Evolutionary conservation across 2,113 vertebrate species (phyloP), one percentile per base, ranked within the genome.

Genomic region (Planiliza haematocheilus): DNA sequence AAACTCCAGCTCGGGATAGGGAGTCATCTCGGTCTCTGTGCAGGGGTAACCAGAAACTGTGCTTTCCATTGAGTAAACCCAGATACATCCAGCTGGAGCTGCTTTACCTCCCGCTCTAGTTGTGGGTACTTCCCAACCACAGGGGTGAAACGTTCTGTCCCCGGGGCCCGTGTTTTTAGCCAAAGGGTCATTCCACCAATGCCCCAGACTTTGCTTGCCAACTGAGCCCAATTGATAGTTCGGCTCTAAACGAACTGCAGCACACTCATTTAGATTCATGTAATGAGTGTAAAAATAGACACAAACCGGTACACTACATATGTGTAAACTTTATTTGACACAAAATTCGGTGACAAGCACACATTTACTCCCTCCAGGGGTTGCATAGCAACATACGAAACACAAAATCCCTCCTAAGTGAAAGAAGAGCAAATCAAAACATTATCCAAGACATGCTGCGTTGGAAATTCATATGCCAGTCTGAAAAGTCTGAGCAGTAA

Each of bases 261-360:
- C 24, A 30, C 24, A 30, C 24, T 30, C 24, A 30, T 30, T 30
- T 30, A 30, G 24, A 30, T 30, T 30, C 24, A 30, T 30, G 24
- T 30, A 30, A 30, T 5, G 24, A 30, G 5, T 5, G 24, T 5
- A 30, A 30, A 30, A 30, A 30, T 30, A 30, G 2, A 30, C 14
- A 36, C 62, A 52, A 8, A 52, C 30, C 8, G 36, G 9, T 30
- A 30, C 24, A 30, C 24, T 36, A 46, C 60, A 30, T 30, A 50
- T 24, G 34, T 43, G 48, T 53, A 71, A n/a, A 69, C 14, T 53
- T 55, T 55, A 73, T 73, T 57, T 65, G 49, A 17, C 42, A 57
- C 16, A 52, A 63, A 82, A 53, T 49, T 61, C 45, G 43, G 10
- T 6, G 42, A 45, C 45, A 63, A 37, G 34, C 20, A 64, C 48